Percentiles rank a stretch among this genome's conserved stretches.
Evolutionary conservation across 2,113 vertebrate genomes (phyloP).

Genomic region (Eptesicus fuscus): DNA sequence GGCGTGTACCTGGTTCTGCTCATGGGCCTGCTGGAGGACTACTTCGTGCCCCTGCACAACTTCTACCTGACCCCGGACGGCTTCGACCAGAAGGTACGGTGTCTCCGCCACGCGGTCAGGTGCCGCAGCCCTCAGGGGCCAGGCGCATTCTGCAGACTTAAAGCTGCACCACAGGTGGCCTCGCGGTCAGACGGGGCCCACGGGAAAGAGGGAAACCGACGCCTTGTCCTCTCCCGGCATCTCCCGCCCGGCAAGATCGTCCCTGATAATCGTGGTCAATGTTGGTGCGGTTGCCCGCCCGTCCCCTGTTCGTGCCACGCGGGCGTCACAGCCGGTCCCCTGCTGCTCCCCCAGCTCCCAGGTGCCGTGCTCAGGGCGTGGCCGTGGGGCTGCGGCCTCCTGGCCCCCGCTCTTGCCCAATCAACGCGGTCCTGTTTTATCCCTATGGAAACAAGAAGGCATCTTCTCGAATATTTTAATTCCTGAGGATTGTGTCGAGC

Average conservation of each 20-base stretch:
- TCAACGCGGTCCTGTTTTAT: background rate
- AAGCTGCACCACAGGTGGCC: fast-evolving
- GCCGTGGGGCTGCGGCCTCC: background rate
- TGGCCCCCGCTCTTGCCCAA: fast-evolving
- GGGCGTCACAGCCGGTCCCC: fast-evolving
- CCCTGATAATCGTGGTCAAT: fast-evolving
- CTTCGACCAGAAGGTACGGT: conserved; percentile 94
- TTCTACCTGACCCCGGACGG: conserved; percentile 96
- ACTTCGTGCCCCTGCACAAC: conserved; percentile 95
- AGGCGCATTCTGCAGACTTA: fast-evolving
- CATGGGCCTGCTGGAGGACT: conserved; percentile 95
- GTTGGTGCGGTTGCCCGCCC: fast-evolving
- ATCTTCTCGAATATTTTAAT: background rate
- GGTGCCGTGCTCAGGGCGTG: fast-evolving
- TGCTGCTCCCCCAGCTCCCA: fast-evolving
- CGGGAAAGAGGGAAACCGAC: fast-evolving
- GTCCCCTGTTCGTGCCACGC: fast-evolving
- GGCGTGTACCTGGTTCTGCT: conserved; percentile 96
- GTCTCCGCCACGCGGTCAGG: fast-evolving
- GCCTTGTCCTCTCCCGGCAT: fast-evolving
- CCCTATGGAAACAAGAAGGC: background rate
- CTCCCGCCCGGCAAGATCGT: fast-evolving
- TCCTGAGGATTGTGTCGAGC: background rate
- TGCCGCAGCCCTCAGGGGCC: fast-evolving
- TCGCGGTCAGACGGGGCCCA: fast-evolving